Percentiles rank a stretch among this genome's conserved stretches.
phyloP scores from a whole-genome alignment of 2,888 invertebrate genomes.

The Ochropleura plecta region DNA sequence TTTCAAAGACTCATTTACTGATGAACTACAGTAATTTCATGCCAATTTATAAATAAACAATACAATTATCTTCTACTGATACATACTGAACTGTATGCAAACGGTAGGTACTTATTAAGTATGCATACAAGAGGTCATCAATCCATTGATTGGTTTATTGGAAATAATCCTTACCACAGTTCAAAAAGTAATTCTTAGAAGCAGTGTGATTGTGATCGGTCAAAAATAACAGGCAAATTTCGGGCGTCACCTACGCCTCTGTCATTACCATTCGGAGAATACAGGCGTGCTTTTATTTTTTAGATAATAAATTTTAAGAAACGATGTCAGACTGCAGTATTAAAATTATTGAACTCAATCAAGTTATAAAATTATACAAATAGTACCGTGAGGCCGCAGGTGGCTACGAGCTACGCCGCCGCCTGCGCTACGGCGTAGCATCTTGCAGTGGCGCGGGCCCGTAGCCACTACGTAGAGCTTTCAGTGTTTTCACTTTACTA shows the following conservation, averaged over 20 bases:
- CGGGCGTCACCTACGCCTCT: not conserved
- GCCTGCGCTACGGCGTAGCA: constrained; percentile 57
- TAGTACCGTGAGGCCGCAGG: not conserved
- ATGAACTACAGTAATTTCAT: not conserved
- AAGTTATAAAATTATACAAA: not conserved
- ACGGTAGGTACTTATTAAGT: not conserved
- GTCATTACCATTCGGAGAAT: not conserved
- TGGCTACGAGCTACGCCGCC: constrained; percentile 53
- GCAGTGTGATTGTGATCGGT: not conserved
- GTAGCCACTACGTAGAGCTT: constrained; percentile 40
- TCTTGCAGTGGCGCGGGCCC: constrained; percentile 17
- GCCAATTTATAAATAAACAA: not conserved
- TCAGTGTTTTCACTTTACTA: constrained; percentile 30
- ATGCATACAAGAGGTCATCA: not conserved
- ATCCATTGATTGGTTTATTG: not conserved
- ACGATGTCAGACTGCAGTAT: not conserved
- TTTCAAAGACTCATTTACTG: not conserved
- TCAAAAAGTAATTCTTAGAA: not conserved
- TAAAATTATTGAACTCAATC: not conserved
- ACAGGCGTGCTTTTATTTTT: not conserved
- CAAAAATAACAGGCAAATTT: not conserved
- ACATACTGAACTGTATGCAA: not conserved
- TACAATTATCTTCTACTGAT: not conserved
- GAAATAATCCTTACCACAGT: not conserved
- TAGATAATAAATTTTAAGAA: not conserved